Base-by-base conservation (phyloP, 92 coral and sea anemone genomes). In the Muricea muricata region DNA sequence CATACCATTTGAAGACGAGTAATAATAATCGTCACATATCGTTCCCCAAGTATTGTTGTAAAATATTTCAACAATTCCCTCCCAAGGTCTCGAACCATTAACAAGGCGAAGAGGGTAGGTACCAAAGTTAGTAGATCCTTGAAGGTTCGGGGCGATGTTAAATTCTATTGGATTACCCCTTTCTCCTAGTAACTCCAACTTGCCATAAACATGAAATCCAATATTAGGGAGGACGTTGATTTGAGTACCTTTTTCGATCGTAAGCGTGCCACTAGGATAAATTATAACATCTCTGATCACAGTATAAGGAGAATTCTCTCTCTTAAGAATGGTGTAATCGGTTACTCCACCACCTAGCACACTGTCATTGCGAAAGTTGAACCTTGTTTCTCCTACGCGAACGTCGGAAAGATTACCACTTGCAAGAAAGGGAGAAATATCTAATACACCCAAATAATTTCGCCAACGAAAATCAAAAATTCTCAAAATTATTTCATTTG, bases 381-480 rank as follows among this genome's bases (percentile, higher is more conserved):
- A 7, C 23, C 26, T 52, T 52, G 60, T 52, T 25, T 13, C 60
- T 1, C 23, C 23, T 3, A 3, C 7, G 26, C 1, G 20, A 20
- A 52, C 60, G 60, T 52, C 84, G 12, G 71, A 54, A 33, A 40
- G 73, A 72, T 78, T 71, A n/a, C 56, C 28, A n/a, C 93, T 87
- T 31, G 75, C 40, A 28, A 81, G 79, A 50, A 81, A 88, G 0
- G 97, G 97, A 29, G 84, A 81, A 57, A 75, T 88, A 0, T 77
- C 69, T 6, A 90, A 60, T 25, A 34, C 76, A 39, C 91, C 86
- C n/a, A 93, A 73, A 55, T 87, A 86, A 13, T 72, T 82, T 28
- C 93, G 89, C 56, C 73, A 83, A 37, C 89, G 83, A 45, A 87
- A 90, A 69, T 93, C 97, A 30, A 90, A 84, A 48, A 93, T 82